phyloP scores from a whole-genome alignment of 2,797 vertebrate species.

The Cheirogaleus major region DNA sequence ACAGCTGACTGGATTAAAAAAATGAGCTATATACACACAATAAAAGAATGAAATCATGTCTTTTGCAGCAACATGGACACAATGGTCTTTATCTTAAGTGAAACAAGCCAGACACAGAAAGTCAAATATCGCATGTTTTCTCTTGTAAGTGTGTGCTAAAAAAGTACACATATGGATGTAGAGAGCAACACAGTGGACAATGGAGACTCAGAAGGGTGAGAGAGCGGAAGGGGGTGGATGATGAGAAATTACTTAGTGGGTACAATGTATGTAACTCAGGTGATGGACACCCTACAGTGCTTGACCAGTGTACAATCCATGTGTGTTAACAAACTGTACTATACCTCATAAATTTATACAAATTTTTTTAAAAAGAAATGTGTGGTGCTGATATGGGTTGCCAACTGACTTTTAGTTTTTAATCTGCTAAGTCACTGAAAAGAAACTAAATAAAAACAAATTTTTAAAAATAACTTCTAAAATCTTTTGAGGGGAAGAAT shows the following conservation, averaged over 20 bases:
- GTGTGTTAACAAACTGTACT: neutral
- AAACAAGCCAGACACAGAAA: neutral
- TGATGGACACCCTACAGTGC: neutral
- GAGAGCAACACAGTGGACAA: too few species aligned
- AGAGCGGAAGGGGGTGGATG: neutral
- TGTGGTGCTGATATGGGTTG: neutral
- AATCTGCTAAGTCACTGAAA: neutral
- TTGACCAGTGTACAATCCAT: neutral
- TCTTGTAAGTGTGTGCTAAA: neutral
- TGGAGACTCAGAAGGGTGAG: neutral
- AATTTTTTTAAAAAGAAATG: neutral
- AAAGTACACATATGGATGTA: neutral
- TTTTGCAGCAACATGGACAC: neutral
- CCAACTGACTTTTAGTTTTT: neutral
- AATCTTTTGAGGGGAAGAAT: neutral
- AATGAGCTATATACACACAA: neutral
- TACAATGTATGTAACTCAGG: neutral
- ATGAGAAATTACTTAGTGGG: neutral
- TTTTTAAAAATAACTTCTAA: neutral
- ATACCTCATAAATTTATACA: neutral
- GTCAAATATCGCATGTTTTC: neutral
- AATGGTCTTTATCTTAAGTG: neutral
- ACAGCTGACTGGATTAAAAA: too few species aligned
- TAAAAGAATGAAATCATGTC: neutral
- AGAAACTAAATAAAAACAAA: neutral